Percentiles rank a stretch among this genome's conserved stretches.
These are phyloP conservation scores for Psophia crepitans DNA, from an alignment of 2,113 vertebrate species.

Conservation along the genomic window DNA sequence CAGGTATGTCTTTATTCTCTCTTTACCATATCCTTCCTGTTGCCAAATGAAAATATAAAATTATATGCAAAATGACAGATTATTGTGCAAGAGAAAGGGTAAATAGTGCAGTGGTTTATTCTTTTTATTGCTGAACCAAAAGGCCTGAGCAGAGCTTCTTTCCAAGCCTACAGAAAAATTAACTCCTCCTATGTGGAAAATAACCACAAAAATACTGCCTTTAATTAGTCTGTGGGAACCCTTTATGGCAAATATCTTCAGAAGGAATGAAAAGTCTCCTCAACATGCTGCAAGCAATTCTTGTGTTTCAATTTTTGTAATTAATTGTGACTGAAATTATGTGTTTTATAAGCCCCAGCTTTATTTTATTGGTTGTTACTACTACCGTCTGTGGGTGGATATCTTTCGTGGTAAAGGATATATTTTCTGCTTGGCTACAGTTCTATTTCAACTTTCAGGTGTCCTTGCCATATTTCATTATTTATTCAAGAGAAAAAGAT, in stretches of 20 bases:
- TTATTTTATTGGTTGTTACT: slow-evolving; percentile 13
- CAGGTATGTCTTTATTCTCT: background rate
- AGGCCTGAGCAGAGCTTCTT: background rate
- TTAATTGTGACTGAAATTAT: slow-evolving; percentile 26
- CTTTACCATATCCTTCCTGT: background rate
- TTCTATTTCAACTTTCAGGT: slow-evolving; percentile 27
- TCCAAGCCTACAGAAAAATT: background rate
- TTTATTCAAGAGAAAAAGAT: slow-evolving; percentile 40
- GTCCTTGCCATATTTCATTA: background rate
- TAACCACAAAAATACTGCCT: background rate
- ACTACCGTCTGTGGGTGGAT: background rate
- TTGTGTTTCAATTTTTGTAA: slow-evolving; percentile 17
- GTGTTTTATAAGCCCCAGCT: slow-evolving; percentile 5
- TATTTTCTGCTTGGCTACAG: slow-evolving; percentile 4
- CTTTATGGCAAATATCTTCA: background rate
- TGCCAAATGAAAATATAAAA: background rate
- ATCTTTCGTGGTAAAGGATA: background rate
- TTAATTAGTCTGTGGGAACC: background rate
- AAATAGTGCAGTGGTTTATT: background rate
- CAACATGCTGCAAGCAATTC: background rate
- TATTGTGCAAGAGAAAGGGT: background rate
- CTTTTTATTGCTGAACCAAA: background rate
- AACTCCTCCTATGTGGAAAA: background rate
- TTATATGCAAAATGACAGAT: background rate
- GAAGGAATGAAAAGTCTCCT: background rate